phyloP scores from a whole-genome alignment of 2,113 vertebrate genomes.

The Atractosteus spatula region DNA sequence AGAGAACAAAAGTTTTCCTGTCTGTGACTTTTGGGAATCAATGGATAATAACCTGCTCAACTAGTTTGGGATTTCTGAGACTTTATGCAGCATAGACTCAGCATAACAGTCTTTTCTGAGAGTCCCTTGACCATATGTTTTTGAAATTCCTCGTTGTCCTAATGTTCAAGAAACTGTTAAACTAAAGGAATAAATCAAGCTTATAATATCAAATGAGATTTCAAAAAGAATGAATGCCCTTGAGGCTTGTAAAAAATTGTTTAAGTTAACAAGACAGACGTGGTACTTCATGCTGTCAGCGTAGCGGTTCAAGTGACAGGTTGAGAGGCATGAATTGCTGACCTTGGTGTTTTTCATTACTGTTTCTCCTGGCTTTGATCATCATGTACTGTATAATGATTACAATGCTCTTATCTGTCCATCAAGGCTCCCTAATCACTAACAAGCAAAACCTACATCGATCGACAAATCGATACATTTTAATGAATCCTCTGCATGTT shows the following conservation, averaged over 20 bases:
- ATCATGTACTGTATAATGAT: neutral
- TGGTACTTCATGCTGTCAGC: neutral
- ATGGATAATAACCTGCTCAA: no score
- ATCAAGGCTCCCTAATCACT: neutral
- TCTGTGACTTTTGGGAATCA: no score
- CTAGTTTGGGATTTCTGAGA: neutral
- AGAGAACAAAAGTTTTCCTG: no score
- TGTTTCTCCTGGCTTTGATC: neutral
- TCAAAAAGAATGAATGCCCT: neutral
- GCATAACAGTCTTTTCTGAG: neutral
- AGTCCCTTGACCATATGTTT: neutral
- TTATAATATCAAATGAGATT: neutral
- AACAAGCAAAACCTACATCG: neutral
- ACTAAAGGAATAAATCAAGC: neutral
- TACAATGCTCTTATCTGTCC: neutral
- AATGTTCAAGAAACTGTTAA: neutral
- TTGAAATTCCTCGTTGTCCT: neutral
- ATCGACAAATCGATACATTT: no score
- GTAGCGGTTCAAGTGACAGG: neutral
- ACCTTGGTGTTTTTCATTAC: neutral
- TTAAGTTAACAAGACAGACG: conserved; percentile 1
- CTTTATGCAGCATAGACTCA: neutral
- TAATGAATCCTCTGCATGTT: no score
- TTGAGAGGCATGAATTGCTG: neutral
- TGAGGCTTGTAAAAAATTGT: conserved; percentile 1